A percentile compares a stretch with the other conserved stretches of the same genome.
phyloP scores from a whole-genome alignment of 1,140 invertebrate genomes.

The Limonius californicus region DNA sequence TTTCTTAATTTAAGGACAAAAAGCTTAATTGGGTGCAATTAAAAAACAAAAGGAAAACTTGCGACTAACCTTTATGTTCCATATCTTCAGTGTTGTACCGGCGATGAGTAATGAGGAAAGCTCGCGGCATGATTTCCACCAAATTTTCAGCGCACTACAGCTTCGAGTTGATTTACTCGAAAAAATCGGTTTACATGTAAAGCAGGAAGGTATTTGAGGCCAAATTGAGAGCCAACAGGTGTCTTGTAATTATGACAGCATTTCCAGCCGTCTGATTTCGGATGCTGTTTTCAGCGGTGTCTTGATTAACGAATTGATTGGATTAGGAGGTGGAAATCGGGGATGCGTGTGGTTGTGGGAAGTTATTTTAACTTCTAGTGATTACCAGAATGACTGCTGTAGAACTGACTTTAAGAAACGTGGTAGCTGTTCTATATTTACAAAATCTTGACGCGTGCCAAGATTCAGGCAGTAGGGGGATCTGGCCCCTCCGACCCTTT shows the following conservation, averaged over 20 bases:
- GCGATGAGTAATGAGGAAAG: constrained; percentile 52
- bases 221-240: neutral
- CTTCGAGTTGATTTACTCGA: neutral
- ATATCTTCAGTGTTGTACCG: constrained; percentile 47
- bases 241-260: neutral
- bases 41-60: too few relatives aligned
- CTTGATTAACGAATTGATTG: neutral
- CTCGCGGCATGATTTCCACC: constrained; percentile 48
- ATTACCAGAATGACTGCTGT: constrained; percentile 19
- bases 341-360: neutral
- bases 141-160: constrained; percentile 5
- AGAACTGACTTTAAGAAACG: constrained; percentile 35
- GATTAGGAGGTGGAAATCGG: neutral
- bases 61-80: constrained; percentile 35
- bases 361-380: constrained; percentile 4
- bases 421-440: constrained; percentile 47
- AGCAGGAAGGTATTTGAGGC: neutral
- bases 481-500: constrained; percentile 21
- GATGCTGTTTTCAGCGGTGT: neutral
- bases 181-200: neutral
- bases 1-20: too few relatives aligned
- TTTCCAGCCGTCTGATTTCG: neutral
- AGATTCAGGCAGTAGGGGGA: constrained; percentile 37
- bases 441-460: constrained; percentile 46
- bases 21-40: too few relatives aligned